Evolutionary conservation across 1,140 invertebrate species (phyloP).

Genomic region (Sesamia nonagrioides): DNA sequence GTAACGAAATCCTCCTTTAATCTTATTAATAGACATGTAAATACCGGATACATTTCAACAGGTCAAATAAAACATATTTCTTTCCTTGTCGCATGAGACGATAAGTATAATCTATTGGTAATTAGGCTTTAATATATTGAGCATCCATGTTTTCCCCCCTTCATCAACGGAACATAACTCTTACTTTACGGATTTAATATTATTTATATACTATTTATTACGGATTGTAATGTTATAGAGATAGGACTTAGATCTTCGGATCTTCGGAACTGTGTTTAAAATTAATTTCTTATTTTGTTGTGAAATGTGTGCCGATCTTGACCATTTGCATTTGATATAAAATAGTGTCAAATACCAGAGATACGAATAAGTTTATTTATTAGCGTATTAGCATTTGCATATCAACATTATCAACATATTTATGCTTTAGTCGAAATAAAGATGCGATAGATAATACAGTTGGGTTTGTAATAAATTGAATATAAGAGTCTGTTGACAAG

Average conservation of each 20-base stretch:
- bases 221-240: conserved; percentile 49
- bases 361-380: conserved; percentile 37
- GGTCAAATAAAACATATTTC: conserved; percentile 77
- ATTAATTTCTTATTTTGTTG: conserved; percentile 54
- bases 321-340: conserved; percentile 37
- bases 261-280: not conserved
- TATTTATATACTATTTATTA: conserved; percentile 70
- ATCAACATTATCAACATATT: conserved; percentile 24
- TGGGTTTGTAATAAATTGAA: conserved; percentile 1
- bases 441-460: not conserved
- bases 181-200: conserved; percentile 74
- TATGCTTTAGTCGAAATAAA: conserved; percentile 34
- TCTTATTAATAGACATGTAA: conserved; percentile 82
- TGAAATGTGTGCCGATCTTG: conserved; percentile 35
- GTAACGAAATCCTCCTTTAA: conserved; percentile 65
- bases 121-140: conserved; percentile 84
- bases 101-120: conserved; percentile 86
- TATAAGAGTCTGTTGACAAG: conserved; percentile 4
- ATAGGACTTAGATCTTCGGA: conserved; percentile 38
- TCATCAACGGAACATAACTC: conserved; percentile 81
- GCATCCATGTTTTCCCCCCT: conserved; percentile 74
- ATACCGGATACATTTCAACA: conserved; percentile 72
- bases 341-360: conserved; percentile 40
- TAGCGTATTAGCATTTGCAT: conserved; percentile 39
- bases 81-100: conserved; percentile 60